phyloP scores from a whole-genome alignment of 2,113 vertebrate species.

The Cryptomyrus ogoouensis region DNA sequence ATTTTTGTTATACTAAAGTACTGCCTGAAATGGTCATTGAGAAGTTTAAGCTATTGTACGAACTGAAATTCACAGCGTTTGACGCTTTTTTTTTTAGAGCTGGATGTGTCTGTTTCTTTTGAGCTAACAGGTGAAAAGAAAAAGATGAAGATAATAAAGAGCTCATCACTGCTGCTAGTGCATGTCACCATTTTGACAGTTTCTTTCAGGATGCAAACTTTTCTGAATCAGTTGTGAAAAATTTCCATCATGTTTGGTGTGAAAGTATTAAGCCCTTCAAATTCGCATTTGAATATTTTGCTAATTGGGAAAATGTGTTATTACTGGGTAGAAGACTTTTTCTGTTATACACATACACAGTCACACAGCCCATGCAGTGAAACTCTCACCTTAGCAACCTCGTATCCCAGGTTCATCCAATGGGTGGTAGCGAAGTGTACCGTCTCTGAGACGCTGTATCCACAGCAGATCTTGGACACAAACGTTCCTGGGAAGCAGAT shows the following conservation, averaged over 20 bases:
- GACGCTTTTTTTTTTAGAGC: neutral
- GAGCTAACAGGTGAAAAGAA: no score
- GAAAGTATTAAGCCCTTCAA: neutral
- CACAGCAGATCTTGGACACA: constrained; percentile 85
- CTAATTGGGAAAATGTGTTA: neutral
- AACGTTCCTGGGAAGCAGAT: constrained; percentile 85
- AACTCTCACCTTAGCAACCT: constrained; percentile 75
- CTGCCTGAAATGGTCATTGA: neutral
- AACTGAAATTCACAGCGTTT: neutral
- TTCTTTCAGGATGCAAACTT: neutral
- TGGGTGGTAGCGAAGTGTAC: constrained; percentile 87
- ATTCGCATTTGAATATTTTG: neutral
- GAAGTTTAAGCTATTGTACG: neutral
- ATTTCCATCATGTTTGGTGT: neutral
- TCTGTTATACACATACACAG: neutral
- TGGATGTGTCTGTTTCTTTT: no score
- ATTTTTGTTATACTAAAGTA: neutral
- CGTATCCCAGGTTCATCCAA: constrained; percentile 82
- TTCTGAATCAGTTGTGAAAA: neutral
- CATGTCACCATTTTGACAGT: neutral
- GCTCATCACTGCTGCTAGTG: neutral
- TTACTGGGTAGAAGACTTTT: neutral
- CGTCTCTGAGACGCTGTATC: constrained; percentile 84
- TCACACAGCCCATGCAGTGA: neutral
- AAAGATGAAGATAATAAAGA: no score